phyloP scores from a whole-genome alignment of 2,888 invertebrate genomes.

The Lutraria lutraria region DNA sequence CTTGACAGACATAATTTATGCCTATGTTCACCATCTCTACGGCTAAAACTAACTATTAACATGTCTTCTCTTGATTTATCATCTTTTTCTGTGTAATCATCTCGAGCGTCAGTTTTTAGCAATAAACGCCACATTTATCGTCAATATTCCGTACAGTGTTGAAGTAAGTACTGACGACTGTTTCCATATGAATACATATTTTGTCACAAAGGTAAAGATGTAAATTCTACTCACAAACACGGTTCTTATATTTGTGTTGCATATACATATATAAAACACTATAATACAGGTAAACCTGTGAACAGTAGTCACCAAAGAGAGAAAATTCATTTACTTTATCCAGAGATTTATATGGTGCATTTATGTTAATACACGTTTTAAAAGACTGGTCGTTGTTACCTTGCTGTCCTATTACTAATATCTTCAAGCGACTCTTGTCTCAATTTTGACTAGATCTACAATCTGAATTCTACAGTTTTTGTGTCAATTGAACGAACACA shows the following conservation, averaged over 20 bases:
- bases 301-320: too few species aligned
- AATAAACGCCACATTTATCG: conserved; percentile 29
- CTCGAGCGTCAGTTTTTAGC: conserved; percentile 22
- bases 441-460: not conserved
- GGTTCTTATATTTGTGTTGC: not conserved
- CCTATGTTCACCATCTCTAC: not conserved
- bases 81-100: conserved; percentile 20
- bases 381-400: not conserved
- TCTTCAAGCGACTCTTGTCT: not conserved
- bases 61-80: conserved; percentile 35
- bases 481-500: not conserved
- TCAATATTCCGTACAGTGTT: conserved; percentile 16
- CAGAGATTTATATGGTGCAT: too few species aligned
- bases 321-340: too few species aligned
- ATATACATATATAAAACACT: not conserved
- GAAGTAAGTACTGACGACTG: not conserved
- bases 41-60: conserved; percentile 38
- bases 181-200: not conserved
- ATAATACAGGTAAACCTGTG: not conserved
- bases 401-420: not conserved
- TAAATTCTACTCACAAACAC: not conserved
- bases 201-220: not conserved
- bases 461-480: not conserved
- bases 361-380: too few species aligned
- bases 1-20: conserved; percentile 3